phyloP scores from a whole-genome alignment of 2,888 invertebrate genomes.

The Calameuta pallipes region DNA sequence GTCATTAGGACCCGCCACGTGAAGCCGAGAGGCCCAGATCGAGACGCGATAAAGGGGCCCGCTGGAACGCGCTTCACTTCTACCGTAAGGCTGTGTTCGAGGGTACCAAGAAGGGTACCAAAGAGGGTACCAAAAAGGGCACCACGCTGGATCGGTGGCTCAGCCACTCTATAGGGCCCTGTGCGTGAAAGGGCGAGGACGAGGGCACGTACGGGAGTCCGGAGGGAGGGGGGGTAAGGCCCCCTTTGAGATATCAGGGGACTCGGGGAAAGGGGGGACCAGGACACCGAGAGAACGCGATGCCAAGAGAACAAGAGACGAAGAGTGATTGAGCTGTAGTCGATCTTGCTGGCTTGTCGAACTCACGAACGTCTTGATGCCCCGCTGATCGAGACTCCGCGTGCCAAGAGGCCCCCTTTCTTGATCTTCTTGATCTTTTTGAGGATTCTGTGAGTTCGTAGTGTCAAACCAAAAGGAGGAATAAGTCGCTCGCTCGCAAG shows the following conservation, averaged over 20 bases:
- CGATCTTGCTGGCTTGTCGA: slow-evolving; percentile 61
- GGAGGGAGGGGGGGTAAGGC: slow-evolving; percentile 1
- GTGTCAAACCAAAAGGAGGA: too few relatives aligned
- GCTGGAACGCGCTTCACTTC: background rate
- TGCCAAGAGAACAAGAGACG: slow-evolving; percentile 52
- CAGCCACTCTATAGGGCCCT: background rate
- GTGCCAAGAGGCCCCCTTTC: background rate
- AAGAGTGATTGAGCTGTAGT: slow-evolving; percentile 66
- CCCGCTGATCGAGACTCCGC: slow-evolving; percentile 36
- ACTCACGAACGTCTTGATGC: slow-evolving; percentile 63
- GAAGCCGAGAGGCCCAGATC: slow-evolving; percentile 47
- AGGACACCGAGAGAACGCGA: background rate
- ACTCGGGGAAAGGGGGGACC: background rate
- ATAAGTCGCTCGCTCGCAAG: too few relatives aligned
- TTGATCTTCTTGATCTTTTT: background rate
- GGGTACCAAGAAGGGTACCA: too few relatives aligned
- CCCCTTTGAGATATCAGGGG: background rate
- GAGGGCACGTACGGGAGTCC: slow-evolving; percentile 22
- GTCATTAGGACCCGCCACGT: slow-evolving; percentile 64
- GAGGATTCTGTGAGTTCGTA: background rate
- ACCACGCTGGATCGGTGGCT: too few relatives aligned
- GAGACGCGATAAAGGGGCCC: background rate
- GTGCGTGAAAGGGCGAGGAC: slow-evolving; percentile 28
- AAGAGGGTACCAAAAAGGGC: too few relatives aligned
- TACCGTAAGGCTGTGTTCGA: too few relatives aligned